These are phyloP conservation scores for Dorcus parallelipipedus DNA, from an alignment of 2,888 invertebrate genomes.

Conservation along the genomic window DNA sequence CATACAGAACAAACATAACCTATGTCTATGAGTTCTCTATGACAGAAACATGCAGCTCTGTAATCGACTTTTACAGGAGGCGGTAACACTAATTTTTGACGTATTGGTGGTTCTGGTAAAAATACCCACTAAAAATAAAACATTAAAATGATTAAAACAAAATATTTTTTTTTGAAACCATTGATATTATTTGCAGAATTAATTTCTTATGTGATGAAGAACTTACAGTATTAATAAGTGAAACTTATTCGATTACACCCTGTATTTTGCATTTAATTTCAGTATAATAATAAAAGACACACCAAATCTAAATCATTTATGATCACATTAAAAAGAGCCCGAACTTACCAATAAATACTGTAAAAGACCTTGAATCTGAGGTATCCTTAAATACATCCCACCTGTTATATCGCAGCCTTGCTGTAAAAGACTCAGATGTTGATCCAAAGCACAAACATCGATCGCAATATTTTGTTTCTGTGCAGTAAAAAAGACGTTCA, in stretches of 20 bases:
- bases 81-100: conserved; percentile 81
- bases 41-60: conserved; percentile 97
- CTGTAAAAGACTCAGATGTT: conserved; percentile 85
- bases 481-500: conserved; percentile 97
- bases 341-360: conserved; percentile 77
- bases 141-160: not conserved
- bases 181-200: no score
- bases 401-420: conserved; percentile 97
- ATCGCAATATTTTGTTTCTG: conserved; percentile 80
- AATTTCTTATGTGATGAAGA: no score
- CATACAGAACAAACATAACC: conserved; percentile 98
- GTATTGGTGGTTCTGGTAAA: conserved; percentile 76
- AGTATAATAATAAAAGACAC: no score
- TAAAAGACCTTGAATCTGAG: conserved; percentile 79
- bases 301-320: not conserved
- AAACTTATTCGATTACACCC: no score
- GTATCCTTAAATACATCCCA: conserved; percentile 86
- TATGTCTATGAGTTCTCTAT: conserved; percentile 89
- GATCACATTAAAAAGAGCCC: not conserved
- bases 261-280: no score
- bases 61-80: conserved; percentile 92
- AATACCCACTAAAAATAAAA: conserved; percentile 76
- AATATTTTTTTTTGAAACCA: no score
- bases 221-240: no score
- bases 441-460: conserved; percentile 90